A percentile compares a stretch with the other conserved stretches of the same genome.
Conservation (phyloP, 2,113 vertebrate genomes). For the Laticauda laticaudata region DNA sequence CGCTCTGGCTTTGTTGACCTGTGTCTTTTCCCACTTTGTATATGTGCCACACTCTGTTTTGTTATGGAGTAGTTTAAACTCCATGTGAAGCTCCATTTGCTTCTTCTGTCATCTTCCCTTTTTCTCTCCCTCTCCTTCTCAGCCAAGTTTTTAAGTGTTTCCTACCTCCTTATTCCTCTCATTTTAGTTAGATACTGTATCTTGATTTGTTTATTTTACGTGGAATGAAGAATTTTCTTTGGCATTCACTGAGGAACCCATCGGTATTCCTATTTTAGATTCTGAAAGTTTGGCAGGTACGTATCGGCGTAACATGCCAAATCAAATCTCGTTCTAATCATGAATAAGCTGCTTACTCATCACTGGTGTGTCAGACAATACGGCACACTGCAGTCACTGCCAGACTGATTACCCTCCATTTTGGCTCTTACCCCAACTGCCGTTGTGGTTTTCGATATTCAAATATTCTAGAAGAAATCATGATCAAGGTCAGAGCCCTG, state of each 20-base stretch:
- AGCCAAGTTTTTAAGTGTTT: background rate
- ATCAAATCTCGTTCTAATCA: background rate
- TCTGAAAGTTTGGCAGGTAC: background rate
- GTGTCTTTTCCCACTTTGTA: background rate
- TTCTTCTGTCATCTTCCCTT: background rate
- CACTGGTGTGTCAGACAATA: background rate
- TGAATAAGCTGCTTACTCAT: background rate
- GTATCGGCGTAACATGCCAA: background rate
- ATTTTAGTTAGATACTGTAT: background rate
- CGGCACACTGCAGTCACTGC: background rate
- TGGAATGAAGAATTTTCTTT: background rate
- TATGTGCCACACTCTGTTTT: background rate
- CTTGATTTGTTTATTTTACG: background rate
- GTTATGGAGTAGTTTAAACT: background rate
- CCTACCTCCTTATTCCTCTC: background rate
- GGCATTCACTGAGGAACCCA: background rate
- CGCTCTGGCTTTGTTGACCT: background rate
- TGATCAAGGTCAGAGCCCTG: background rate
- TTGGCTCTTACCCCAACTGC: background rate
- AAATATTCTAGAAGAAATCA: background rate
- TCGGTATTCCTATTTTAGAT: background rate
- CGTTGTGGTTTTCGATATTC: background rate
- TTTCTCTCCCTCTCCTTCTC: background rate
- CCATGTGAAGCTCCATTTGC: background rate
- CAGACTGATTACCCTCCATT: background rate